These are phyloP conservation scores for Caenorhabditis zanzibari DNA, from an alignment of 2,888 invertebrate species.

Conservation along the genomic window DNA sequence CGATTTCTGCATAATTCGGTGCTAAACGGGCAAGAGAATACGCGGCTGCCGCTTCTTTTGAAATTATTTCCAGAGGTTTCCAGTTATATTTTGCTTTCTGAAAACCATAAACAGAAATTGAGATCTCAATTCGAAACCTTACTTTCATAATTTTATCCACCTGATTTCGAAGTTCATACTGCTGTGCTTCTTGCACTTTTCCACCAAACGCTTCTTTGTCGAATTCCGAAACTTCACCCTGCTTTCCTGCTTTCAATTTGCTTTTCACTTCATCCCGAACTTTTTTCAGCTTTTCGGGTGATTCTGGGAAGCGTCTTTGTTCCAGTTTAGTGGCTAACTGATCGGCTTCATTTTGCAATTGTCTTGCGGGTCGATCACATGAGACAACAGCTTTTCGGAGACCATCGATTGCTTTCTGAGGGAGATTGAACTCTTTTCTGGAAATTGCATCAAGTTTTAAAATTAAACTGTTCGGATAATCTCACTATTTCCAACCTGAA, in stretches of 20 bases:
- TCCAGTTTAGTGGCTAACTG: slow-evolving; percentile 72
- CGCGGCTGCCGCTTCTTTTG: slow-evolving; percentile 73
- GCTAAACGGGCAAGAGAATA: slow-evolving; percentile 79
- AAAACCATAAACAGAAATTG: no score
- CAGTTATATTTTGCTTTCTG: slow-evolving; percentile 78
- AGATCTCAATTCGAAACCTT: no score
- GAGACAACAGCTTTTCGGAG: slow-evolving; percentile 66
- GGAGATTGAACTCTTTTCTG: slow-evolving; percentile 66
- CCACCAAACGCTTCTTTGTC: slow-evolving; percentile 67
- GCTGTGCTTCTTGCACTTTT: slow-evolving; percentile 73
- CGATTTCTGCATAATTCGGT: slow-evolving; percentile 80
- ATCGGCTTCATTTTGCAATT: slow-evolving; percentile 82
- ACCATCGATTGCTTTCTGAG: slow-evolving; percentile 69
- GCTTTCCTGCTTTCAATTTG: slow-evolving; percentile 64
- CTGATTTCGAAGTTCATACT: slow-evolving; percentile 72
- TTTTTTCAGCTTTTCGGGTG: slow-evolving; percentile 71
- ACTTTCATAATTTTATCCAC: slow-evolving; percentile 74
- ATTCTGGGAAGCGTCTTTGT: slow-evolving; percentile 78
- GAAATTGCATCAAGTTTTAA: not conserved
- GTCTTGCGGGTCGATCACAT: slow-evolving; percentile 73
- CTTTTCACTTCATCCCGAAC: slow-evolving; percentile 73
- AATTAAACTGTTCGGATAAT: not conserved
- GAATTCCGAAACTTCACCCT: slow-evolving; percentile 59
- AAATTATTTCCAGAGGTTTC: slow-evolving; percentile 78
- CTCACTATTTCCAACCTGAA: slow-evolving; percentile 24